A percentile compares a stretch with the other conserved stretches of the same genome.
Conservation (phyloP, 2,888 invertebrate genomes). For the Iselma pallidipennis region DNA sequence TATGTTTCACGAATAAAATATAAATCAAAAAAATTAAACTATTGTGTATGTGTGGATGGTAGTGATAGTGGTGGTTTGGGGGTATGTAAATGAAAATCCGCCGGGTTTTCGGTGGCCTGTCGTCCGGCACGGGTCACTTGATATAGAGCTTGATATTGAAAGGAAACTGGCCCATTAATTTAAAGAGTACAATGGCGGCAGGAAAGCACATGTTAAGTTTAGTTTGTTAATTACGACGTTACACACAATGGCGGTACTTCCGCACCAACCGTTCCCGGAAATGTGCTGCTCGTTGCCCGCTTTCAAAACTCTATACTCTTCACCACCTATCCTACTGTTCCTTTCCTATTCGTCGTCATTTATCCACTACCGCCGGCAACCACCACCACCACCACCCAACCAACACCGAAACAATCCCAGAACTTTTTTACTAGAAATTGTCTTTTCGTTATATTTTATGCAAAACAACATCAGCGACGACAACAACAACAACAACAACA, state of each 20-base stretch:
- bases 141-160: slow-evolving; percentile 53
- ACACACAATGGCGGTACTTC: slow-evolving; percentile 55
- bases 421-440: no score
- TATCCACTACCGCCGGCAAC: no score
- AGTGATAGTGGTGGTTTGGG: not conserved
- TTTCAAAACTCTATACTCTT: slow-evolving; percentile 36
- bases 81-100: slow-evolving; percentile 28
- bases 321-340: slow-evolving; percentile 16
- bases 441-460: no score
- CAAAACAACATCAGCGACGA: not conserved
- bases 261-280: slow-evolving; percentile 52
- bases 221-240: slow-evolving; percentile 59
- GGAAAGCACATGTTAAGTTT: slow-evolving; percentile 62
- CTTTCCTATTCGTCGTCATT: slow-evolving; percentile 40
- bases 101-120: slow-evolving; percentile 17
- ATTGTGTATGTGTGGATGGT: not conserved
- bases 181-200: slow-evolving; percentile 57
- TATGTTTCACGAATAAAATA: not conserved
- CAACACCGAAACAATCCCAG: slow-evolving; percentile 1
- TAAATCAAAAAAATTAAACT: not conserved
- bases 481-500: not conserved
- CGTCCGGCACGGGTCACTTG: slow-evolving; percentile 51
- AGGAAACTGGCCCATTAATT: slow-evolving; percentile 57
- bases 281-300: slow-evolving; percentile 50
- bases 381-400: slow-evolving; percentile 20